A percentile compares a stretch with the other conserved stretches of the same genome.
Evolutionary conservation across 2,797 vertebrate genomes (phyloP).

Genomic region (Phoeniculus purpureus): DNA sequence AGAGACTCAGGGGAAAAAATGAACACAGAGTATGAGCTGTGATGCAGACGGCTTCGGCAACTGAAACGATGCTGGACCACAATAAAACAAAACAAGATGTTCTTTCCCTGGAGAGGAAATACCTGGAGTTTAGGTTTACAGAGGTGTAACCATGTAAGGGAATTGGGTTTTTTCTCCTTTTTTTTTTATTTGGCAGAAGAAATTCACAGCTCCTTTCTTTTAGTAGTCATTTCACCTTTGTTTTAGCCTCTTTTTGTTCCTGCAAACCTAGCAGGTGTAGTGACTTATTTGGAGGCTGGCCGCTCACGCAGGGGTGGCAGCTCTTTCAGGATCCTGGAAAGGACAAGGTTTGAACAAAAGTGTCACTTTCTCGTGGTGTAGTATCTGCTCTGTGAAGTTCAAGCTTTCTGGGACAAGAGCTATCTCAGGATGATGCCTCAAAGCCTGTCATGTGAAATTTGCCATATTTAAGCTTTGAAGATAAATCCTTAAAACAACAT

Average conservation of each 20-base stretch:
- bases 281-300: neutral
- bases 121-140: neutral
- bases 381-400: neutral
- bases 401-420: neutral
- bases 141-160: neutral
- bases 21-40: neutral
- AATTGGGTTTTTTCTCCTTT: neutral
- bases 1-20: neutral
- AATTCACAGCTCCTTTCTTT: neutral
- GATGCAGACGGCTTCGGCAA: neutral
- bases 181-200: neutral
- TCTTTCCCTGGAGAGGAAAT: neutral
- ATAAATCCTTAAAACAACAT: neutral
- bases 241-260: neutral
- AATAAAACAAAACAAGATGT: neutral
- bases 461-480: neutral
- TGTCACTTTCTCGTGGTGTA: neutral
- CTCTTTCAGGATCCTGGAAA: neutral
- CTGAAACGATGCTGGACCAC: neutral
- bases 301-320: neutral
- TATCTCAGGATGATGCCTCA: neutral
- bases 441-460: neutral
- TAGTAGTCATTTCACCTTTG: neutral
- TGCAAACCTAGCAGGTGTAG: neutral
- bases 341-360: neutral